Percentiles rank a stretch among this genome's conserved stretches.
Evolutionary conservation across 2,888 invertebrate genomes (phyloP).

Genomic region (Drosophila prolongata): DNA sequence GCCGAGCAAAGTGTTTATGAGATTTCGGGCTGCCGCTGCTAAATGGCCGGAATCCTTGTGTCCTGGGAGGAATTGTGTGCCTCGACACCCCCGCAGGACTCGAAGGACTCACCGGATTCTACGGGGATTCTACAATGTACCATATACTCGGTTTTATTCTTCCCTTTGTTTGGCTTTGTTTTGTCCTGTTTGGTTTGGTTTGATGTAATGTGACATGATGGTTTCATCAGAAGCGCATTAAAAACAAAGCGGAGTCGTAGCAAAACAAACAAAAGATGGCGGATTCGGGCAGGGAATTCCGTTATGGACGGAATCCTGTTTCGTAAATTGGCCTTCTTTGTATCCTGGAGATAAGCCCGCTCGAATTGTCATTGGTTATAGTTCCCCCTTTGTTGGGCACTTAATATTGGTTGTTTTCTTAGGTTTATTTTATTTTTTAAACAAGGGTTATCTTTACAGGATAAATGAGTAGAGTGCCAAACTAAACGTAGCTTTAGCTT

Average conservation of each 20-base stretch:
- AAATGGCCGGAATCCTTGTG: constrained; percentile 66
- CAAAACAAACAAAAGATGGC: constrained; percentile 46
- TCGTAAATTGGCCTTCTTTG: constrained; percentile 44
- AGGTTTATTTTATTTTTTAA: background rate
- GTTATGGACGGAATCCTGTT: constrained; percentile 8
- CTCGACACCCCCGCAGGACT: constrained; percentile 59
- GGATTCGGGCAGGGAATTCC: background rate
- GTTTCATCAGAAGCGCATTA: constrained; percentile 81
- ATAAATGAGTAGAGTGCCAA: too few species aligned
- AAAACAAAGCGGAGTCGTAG: constrained; percentile 72
- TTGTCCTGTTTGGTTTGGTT: constrained; percentile 54
- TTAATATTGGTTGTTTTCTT: background rate
- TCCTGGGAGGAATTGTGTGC: constrained; percentile 40
- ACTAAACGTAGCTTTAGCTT: too few species aligned
- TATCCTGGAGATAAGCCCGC: constrained; percentile 54
- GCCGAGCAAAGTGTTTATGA: constrained; percentile 81
- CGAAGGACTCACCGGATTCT: constrained; percentile 6
- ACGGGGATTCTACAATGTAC: constrained; percentile 2
- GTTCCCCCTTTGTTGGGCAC: background rate
- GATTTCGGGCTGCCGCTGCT: constrained; percentile 59
- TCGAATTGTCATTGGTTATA: background rate
- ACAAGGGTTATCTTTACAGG: too few species aligned
- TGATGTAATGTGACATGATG: constrained; percentile 81
- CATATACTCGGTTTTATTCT: constrained; percentile 19
- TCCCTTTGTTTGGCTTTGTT: constrained; percentile 28